Evolutionary conservation across 2,113 vertebrate genomes (phyloP), one percentile per base, ranked within the genome.

Genomic region (Gobio gobio): DNA sequence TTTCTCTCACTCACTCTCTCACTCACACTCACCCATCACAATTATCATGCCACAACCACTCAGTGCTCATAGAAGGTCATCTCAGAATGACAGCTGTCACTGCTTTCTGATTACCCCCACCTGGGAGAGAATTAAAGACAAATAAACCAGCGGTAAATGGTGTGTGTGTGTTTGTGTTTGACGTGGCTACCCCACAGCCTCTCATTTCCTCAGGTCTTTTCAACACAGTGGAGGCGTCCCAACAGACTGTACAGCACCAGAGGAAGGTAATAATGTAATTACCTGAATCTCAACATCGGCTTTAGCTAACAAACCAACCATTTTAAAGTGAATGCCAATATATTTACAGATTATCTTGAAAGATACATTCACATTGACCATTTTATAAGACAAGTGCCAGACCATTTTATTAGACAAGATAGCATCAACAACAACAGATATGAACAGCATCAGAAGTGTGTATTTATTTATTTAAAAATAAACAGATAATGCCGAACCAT

Each of bases 41-140:
- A 93, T 94, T 94, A 93, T 61, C 10, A 26, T 94, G 94, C 92
- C 94, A 93, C 88, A 89, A 90, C 91, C 87, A 90, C 93, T 94
- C 91, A 92, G 90, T 82, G 80, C 90, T 90, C 83, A 78, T 82
- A 78, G 90, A 92, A 94, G 93, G 93, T 94, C 94, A 93, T 63
- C 12, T 87, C 80, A 83, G 93, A 95, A 91, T 95, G 94, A 93
- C 94, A 95, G 94, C 94, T 93, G 93, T 94, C 94, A 93, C 91
- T 86, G 88, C 88, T 88, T 90, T 92, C 93, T 91, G 78, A 92
- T 93, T 94, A 93, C 91, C 90, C 90, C 87, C 89, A 86, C 85
- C 82, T 91, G 89, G 87, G 79, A 82, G 91, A 91, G 93, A 94
- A 94, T 94, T 93, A 94, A 95, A 94, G 91, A 92, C 93, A 94